A percentile compares a stretch with the other conserved stretches of the same genome.
These are phyloP conservation scores for Atta texana DNA, from an alignment of 1,140 invertebrate genomes.

Conservation along the genomic window DNA sequence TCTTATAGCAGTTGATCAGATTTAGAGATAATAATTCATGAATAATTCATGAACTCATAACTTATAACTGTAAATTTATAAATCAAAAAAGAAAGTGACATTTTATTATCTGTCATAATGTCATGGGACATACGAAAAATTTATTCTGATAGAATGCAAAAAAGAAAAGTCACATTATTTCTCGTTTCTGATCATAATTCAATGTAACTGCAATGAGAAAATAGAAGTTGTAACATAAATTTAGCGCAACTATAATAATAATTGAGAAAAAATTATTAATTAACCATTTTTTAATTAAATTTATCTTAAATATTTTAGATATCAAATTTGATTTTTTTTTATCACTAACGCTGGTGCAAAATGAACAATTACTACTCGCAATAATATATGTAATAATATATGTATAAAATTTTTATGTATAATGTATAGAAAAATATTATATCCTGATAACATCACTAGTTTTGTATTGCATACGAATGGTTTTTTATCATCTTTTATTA, in stretches of 20 bases:
- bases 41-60: neutral
- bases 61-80: neutral
- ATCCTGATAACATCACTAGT: neutral
- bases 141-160: neutral
- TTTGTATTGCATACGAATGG: neutral
- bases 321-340: slow-evolving; percentile 1
- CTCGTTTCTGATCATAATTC: neutral
- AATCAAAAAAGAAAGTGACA: neutral
- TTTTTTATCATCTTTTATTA: neutral
- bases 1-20: too few relatives aligned
- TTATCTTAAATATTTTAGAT: slow-evolving; percentile 4
- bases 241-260: neutral
- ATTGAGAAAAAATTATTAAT: slow-evolving; percentile 12
- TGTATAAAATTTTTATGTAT: neutral
- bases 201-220: neutral
- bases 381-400: neutral
- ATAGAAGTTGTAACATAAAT: slow-evolving; percentile 2
- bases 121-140: neutral
- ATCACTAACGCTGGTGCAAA: slow-evolving; percentile 20
- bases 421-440: neutral
- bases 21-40: neutral
- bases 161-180: neutral
- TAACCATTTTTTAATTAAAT: neutral
- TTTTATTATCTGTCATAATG: neutral
- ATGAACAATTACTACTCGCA: neutral